Evolutionary conservation across 2,113 vertebrate species (phyloP).

Genomic region (Hyperoodon ampullatus): DNA sequence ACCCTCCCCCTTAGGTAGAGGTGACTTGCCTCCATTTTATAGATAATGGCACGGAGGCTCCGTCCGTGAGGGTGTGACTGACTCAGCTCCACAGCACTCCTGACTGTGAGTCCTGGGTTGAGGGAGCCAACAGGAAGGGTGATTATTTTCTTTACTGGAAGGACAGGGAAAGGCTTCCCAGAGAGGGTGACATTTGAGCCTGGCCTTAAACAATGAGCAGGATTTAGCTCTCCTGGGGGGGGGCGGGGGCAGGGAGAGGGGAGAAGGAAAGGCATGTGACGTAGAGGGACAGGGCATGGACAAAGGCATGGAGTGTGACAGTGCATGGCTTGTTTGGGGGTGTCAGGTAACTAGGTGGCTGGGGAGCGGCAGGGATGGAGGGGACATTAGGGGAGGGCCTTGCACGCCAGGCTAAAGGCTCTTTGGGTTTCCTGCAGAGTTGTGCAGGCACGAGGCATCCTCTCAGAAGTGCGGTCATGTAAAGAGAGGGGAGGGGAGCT

Average conservation of each 20-base stretch:
- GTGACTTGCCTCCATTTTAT: neutral
- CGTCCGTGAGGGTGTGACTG: rapidly evolving
- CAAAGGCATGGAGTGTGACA: neutral
- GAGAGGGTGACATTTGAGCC: constrained; percentile 43
- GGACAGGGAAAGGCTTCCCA: constrained; percentile 21
- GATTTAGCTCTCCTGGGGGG: neutral
- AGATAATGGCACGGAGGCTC: neutral
- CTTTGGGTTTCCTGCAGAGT: neutral
- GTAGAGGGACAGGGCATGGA: neutral
- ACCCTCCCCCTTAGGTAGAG: neutral
- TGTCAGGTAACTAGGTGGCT: neutral
- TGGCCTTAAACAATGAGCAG: constrained; percentile 30
- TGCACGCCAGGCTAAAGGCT: neutral
- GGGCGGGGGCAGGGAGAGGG: neutral
- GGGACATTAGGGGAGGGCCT: neutral
- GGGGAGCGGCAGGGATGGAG: neutral
- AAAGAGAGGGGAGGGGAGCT: neutral
- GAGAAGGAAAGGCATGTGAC: neutral
- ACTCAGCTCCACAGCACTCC: neutral
- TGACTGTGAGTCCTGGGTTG: neutral
- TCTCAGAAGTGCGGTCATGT: neutral
- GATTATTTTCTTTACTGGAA: constrained; percentile 37
- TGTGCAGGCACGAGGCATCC: neutral
- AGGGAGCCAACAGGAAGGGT: constrained; percentile 30
- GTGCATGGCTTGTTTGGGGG: neutral